These are phyloP conservation scores for Fopius arisanus DNA, from an alignment of 1,140 invertebrate genomes.

Conservation along the genomic window DNA sequence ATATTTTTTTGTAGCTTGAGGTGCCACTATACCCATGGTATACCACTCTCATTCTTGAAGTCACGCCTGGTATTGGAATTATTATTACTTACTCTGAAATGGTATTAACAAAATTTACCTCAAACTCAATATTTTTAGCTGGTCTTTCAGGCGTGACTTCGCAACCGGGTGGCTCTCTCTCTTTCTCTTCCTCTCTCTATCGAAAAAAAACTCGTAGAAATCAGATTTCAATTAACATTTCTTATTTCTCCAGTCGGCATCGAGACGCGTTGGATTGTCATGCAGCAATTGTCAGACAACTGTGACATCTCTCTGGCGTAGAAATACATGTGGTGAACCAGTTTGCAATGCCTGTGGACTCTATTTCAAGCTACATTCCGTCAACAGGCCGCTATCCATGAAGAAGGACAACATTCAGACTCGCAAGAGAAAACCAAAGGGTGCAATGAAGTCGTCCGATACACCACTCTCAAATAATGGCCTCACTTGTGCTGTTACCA, in stretches of 20 bases:
- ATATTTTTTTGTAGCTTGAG: slow-evolving; percentile 47
- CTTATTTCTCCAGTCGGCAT: slow-evolving; percentile 62
- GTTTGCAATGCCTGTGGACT: slow-evolving; percentile 96
- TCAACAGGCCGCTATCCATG: slow-evolving; percentile 89
- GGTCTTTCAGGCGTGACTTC: not conserved
- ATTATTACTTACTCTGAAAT: slow-evolving; percentile 15
- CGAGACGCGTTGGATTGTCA: slow-evolving; percentile 79
- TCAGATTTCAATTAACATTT: not conserved
- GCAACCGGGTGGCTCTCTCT: not conserved
- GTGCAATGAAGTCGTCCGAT: slow-evolving; percentile 61
- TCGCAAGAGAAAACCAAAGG: slow-evolving; percentile 89
- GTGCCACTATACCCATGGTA: slow-evolving; percentile 63
- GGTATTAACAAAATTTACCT: not conserved
- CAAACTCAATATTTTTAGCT: slow-evolving; percentile 14
- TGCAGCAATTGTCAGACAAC: slow-evolving; percentile 92
- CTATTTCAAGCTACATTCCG: slow-evolving; percentile 90
- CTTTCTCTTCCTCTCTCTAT: too few relatives aligned
- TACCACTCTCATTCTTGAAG: slow-evolving; percentile 46
- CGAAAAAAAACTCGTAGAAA: slow-evolving; percentile 6
- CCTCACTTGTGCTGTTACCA: slow-evolving; percentile 34
- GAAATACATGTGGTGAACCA: slow-evolving; percentile 85
- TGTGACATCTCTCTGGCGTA: slow-evolving; percentile 89
- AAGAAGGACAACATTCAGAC: slow-evolving; percentile 96
- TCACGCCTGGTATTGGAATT: slow-evolving; percentile 39
- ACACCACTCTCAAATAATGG: slow-evolving; percentile 38